Evolutionary conservation across 1,140 invertebrate genomes (phyloP).

Genomic region (Solenopsis invicta): DNA sequence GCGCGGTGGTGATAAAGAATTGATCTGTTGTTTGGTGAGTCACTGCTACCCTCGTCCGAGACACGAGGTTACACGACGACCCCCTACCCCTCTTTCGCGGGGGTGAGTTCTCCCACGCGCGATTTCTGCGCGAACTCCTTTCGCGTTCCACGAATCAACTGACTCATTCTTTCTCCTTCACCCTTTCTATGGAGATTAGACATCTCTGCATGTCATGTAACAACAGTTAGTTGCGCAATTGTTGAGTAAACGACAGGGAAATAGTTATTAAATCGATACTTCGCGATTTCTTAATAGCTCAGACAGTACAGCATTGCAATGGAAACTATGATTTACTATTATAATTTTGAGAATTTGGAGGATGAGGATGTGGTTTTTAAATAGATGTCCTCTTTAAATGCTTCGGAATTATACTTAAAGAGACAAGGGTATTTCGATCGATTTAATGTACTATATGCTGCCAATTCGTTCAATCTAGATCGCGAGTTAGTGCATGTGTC

Average conservation of each 20-base stretch:
- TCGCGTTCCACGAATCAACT: slow-evolving; percentile 65
- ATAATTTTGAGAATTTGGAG: too few species aligned
- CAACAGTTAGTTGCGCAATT: background rate
- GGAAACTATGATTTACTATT: background rate
- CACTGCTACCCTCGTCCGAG: slow-evolving; percentile 63
- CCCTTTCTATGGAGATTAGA: slow-evolving; percentile 23
- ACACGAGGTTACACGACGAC: slow-evolving; percentile 21
- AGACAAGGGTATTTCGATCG: background rate
- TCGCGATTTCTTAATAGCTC: background rate
- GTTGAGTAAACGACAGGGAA: background rate
- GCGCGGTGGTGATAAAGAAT: slow-evolving; percentile 57
- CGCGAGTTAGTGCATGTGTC: background rate
- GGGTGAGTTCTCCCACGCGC: slow-evolving; percentile 65
- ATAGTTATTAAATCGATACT: background rate
- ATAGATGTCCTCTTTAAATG: background rate
- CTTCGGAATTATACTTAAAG: background rate
- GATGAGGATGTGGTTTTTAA: background rate
- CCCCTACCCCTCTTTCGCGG: slow-evolving; percentile 25
- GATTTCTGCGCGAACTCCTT: slow-evolving; percentile 55
- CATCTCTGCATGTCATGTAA: background rate
- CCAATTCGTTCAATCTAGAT: background rate
- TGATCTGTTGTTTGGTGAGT: slow-evolving; percentile 69
- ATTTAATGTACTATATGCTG: background rate
- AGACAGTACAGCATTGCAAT: too few species aligned
- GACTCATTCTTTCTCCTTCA: slow-evolving; percentile 60